Base-by-base conservation (phyloP, 1,140 invertebrate species). In the Anastrepha obliqua region DNA sequence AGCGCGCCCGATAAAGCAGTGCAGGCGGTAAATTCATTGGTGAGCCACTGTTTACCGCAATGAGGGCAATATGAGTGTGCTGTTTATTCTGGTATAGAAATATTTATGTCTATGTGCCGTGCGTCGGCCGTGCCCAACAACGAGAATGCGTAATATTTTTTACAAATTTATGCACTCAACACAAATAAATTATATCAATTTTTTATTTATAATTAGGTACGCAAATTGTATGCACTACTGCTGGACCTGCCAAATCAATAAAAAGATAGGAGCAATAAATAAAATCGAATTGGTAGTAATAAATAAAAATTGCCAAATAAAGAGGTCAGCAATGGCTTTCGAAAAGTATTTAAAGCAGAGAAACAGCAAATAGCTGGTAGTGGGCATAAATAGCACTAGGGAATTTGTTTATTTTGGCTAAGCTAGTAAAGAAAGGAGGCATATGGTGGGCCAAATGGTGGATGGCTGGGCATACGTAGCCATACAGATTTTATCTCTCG, bases 231-330 rank as follows among this genome's bases (percentile, higher is more conserved):
- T 6, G 6, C 51, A 55, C 2, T 55, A 55, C 51, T 1, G 2
- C 6, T 55, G 2, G 51, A 55, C 2, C 20, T 11, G 64, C n/a
- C n/a, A 65, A 65, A 11, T 62, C 17, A 62, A 15, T 65, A 11
- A 29, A 65, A 65, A 11, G 51, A 65, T 65, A 65, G n/a, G n/a
- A 65, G 2, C 60, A 70, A 70, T 70, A 70, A 13, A 47, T 4
- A 11, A 70, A 2, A 3, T 3, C 29, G 39, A 44, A 44, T 44
- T 39, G 13, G 13, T 3, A n/a, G 47, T 20, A 55, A 78, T 51
- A 78, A 81, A 74, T 74, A 81, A 4, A 81, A 55, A 55, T 55
- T 47, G 47, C 74, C 44, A 20, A 81, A 55, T 81, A 81, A 81
- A 55, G 15, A 29, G 74, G 74, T 81, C 74, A 81, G 47, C 74